phyloP scores from a whole-genome alignment of 2,888 invertebrate species.

The Drosophila longiperda region DNA sequence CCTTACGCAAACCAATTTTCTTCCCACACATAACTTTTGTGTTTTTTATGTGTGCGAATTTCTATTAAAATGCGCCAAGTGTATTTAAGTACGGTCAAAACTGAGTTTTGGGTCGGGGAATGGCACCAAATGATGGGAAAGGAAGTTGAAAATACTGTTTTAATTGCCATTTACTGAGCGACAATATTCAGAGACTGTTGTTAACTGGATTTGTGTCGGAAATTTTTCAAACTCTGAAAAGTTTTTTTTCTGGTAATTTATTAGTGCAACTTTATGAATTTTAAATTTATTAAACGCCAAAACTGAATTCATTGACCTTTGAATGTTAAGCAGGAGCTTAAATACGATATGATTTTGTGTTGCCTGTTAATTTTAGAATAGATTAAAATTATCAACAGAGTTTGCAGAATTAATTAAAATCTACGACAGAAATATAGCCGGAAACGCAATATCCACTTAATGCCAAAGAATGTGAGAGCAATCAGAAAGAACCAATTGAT shows the following conservation, averaged over 20 bases:
- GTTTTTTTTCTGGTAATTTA: constrained; percentile 2
- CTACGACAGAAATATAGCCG: constrained; percentile 15
- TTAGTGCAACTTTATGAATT: constrained; percentile 5
- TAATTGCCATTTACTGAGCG: constrained; percentile 49
- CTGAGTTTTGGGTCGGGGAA: constrained; percentile 31
- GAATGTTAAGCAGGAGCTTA: not conserved
- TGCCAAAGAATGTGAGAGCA: constrained; percentile 18
- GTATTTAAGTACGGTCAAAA: constrained; percentile 43
- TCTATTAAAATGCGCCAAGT: constrained; percentile 63
- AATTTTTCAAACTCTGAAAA: constrained; percentile 34
- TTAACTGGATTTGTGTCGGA: constrained; percentile 39
- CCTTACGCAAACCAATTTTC: constrained; percentile 24
- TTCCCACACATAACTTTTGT: constrained; percentile 64
- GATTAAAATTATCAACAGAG: not conserved
- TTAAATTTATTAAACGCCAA: not conserved
- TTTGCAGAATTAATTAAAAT: constrained; percentile 3
- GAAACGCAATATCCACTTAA: constrained; percentile 10
- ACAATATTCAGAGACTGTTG: constrained; percentile 35
- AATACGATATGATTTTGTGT: not conserved
- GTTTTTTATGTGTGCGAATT: constrained; percentile 35
- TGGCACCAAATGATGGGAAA: constrained; percentile 57
- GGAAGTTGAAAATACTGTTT: constrained; percentile 66
- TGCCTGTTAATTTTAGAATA: not conserved
- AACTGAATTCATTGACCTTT: constrained; percentile 6
- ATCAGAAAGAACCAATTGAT: not conserved